phyloP scores from a whole-genome alignment of 2,113 vertebrate genomes.

The Opisthocomus hoazin region DNA sequence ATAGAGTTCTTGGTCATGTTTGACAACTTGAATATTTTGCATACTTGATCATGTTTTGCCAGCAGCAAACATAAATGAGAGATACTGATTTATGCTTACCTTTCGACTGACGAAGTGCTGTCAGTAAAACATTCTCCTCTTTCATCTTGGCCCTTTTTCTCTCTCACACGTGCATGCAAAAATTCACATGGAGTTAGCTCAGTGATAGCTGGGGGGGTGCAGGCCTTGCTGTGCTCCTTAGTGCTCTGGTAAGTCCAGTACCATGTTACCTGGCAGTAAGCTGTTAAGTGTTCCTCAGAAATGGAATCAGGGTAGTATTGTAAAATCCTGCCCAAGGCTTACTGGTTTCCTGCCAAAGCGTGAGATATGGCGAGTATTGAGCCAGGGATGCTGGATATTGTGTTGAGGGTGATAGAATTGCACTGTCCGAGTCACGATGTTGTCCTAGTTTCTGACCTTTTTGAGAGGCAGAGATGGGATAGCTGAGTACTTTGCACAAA shows the following conservation, averaged over 20 bases:
- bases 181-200: background rate
- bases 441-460: background rate
- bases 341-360: background rate
- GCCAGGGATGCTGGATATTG: background rate
- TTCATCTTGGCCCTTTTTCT: background rate
- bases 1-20: background rate
- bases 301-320: background rate
- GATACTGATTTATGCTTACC: background rate
- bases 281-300: background rate
- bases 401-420: background rate
- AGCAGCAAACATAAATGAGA: background rate
- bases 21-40: background rate
- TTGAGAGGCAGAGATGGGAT: background rate
- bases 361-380: background rate
- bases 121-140: background rate
- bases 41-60: background rate
- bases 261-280: background rate
- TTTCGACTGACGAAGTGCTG: background rate
- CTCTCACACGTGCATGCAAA: background rate
- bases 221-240: background rate
- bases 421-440: background rate
- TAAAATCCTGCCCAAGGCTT: background rate
- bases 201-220: background rate
- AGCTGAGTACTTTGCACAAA: background rate
- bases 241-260: background rate